Conservation (phyloP, 1,140 invertebrate species). For the Orussus abietinus region DNA sequence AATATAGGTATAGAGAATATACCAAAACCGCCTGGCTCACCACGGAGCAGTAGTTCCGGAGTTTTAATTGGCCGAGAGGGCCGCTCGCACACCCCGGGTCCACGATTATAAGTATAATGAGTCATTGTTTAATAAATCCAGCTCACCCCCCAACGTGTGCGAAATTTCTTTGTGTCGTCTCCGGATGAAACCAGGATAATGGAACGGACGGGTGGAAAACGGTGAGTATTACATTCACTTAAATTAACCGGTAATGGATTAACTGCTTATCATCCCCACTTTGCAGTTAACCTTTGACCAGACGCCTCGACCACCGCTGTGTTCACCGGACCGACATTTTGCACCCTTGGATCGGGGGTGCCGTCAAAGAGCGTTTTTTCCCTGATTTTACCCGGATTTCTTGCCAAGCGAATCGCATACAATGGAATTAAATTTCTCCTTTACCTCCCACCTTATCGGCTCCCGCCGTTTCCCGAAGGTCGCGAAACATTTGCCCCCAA, state of each 20-base stretch:
- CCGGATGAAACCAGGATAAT: conserved; percentile 1
- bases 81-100: conserved; percentile 8
- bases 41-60: conserved; percentile 36
- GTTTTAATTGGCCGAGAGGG: conserved; percentile 36
- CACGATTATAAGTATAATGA: conserved; percentile 34
- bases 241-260: conserved; percentile 40
- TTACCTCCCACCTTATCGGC: too few species aligned
- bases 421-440: conserved; percentile 1
- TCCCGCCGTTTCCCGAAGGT: not conserved
- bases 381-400: not conserved
- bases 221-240: conserved; percentile 31
- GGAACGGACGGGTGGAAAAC: conserved; percentile 11
- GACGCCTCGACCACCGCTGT: not conserved
- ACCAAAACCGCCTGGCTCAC: too few species aligned
- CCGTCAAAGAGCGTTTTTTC: conserved; percentile 7
- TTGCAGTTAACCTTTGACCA: conserved; percentile 10
- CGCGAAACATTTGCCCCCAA: not conserved
- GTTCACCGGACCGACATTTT: too few species aligned
- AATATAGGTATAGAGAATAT: too few species aligned
- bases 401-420: not conserved
- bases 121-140: conserved; percentile 38
- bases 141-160: conserved; percentile 1
- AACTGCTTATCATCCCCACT: conserved; percentile 32
- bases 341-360: too few species aligned
- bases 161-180: conserved; percentile 3